Conservation (phyloP, 2,113 vertebrate species). For the Strigops habroptila region DNA sequence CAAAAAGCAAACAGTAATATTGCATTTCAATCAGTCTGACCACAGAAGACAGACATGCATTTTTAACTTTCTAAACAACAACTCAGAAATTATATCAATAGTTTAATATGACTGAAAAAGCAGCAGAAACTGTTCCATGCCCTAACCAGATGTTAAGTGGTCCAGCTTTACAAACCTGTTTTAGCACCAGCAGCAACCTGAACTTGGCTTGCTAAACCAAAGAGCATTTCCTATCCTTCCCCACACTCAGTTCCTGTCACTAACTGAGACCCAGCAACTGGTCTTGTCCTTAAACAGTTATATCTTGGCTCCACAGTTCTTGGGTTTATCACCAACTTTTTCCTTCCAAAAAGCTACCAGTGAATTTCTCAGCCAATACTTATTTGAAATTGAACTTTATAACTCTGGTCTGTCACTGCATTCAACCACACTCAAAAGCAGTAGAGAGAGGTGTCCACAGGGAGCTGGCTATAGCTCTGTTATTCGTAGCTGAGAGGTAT, state of each 20-base stretch:
- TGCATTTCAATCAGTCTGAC: background rate
- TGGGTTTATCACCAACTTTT: background rate
- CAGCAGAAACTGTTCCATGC: background rate
- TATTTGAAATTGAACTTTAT: background rate
- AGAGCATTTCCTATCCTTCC: background rate
- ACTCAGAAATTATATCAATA: background rate
- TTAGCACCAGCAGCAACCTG: background rate
- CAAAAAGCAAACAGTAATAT: background rate
- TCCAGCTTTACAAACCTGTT: background rate
- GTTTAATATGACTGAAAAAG: background rate
- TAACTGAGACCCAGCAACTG: background rate
- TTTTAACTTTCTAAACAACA: background rate
- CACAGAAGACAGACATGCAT: background rate
- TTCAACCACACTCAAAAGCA: background rate
- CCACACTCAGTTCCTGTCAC: background rate
- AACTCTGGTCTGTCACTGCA: background rate
- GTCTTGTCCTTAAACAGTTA: background rate
- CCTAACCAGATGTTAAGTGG: background rate
- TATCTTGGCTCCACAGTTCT: background rate
- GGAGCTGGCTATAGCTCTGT: background rate
- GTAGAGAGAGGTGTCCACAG: background rate
- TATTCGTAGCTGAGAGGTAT: background rate
- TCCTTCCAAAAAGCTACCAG: background rate
- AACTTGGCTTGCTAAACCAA: background rate
- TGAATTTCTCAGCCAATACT: background rate